Base-by-base conservation (phyloP, 2,797 vertebrate species). In the Eidolon dupreanum region DNA sequence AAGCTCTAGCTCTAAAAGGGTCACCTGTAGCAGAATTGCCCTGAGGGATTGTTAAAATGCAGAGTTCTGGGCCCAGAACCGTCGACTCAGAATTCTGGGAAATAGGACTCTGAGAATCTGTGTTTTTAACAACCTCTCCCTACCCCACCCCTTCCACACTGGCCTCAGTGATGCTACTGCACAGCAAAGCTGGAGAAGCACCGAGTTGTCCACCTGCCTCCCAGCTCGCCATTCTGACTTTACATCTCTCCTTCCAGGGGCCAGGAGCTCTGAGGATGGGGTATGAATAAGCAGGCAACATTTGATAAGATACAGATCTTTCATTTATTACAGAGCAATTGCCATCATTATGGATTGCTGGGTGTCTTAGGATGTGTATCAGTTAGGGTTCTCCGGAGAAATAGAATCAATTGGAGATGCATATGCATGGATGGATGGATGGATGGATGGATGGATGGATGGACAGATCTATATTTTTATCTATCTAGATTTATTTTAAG, bases 401-500 rank as follows among this genome's bases (percentile, higher is more conserved):
- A 65, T 1, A 71, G 31, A 90, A 53, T 4, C 16, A 65, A 12
- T 2, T 26, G 53, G 63, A 63, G n/a, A 63, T 22, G 33, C 33
- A 41, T 15, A 46, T 46, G 75, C 12, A 61, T 12, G 13, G n/a
- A 63, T 10, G 53, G 59, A 6, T 33, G 43, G 82, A 73, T 28
- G 6, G 49, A 46, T 46, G 70, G 82, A 73, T 28, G 6, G 33
- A 66, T n/a, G 28, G 15, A n/a, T 63, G 0, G 11, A 13, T 22
- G 11, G 24, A 26, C 24, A 33, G 16, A 65, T 65, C 63, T 65
- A 65, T 65, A 19, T 33, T 65, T 65, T 12, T 70, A 38, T 49
- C 57, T 68, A 63, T 57, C 26, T 81, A 73, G 26, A 70, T 85
- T 71, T 88, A 70, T 77, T 36, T 82, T 36, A 49, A 91, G 8